Percentiles rank a stretch among this genome's conserved stretches.
These are phyloP conservation scores for Cygnus buccinator DNA, from an alignment of 2,113 vertebrate species.

Conservation along the genomic window DNA sequence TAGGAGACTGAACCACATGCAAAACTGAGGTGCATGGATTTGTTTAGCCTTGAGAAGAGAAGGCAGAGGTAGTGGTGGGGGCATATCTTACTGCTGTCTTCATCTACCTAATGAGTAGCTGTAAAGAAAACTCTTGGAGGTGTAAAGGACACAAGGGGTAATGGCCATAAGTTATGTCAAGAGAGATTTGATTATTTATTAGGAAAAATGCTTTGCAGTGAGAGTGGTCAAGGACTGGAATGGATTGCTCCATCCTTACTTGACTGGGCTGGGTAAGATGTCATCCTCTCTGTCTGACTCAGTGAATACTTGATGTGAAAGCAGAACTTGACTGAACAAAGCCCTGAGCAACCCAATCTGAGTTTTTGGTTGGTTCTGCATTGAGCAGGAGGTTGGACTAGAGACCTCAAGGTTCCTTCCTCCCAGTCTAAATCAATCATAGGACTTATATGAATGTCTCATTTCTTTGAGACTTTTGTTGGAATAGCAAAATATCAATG, in stretches of 20 bases:
- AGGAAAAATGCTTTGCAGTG: not conserved
- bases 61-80: not conserved
- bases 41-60: not conserved
- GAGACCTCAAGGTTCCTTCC: not conserved
- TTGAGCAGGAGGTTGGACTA: not conserved
- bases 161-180: not conserved
- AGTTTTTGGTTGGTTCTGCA: not conserved
- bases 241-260: not conserved
- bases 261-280: not conserved
- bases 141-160: not conserved
- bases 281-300: not conserved
- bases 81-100: not conserved
- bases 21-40: not conserved
- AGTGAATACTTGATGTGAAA: not conserved
- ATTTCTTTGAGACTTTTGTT: not conserved
- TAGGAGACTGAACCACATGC: not conserved
- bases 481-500: not conserved
- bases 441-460: not conserved
- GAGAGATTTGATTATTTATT: not conserved
- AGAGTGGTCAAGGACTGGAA: not conserved
- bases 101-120: not conserved
- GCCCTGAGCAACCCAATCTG: not conserved
- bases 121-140: not conserved
- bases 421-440: not conserved
- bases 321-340: conserved; percentile 6